Conservation (phyloP, 2,888 invertebrate genomes). For the Eubasilissa splendida region DNA sequence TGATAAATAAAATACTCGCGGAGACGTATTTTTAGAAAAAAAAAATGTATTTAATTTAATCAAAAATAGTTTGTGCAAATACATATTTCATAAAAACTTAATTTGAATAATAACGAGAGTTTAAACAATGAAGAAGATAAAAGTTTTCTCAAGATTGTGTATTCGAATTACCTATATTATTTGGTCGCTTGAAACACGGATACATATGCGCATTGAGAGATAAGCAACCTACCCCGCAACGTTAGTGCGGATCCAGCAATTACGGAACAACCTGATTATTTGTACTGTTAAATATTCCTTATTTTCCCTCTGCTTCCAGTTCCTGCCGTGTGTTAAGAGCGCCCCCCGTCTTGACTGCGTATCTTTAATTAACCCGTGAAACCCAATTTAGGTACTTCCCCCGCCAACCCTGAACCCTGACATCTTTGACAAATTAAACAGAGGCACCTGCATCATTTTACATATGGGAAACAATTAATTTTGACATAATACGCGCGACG, state of each 20-base stretch:
- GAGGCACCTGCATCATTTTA: constrained; percentile 36
- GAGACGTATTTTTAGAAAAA: no score
- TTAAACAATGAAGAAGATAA: no score
- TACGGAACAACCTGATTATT: constrained; percentile 24
- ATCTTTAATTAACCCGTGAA: constrained; percentile 47
- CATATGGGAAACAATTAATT: constrained; percentile 38
- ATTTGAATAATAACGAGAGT: no score
- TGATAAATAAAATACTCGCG: no score
- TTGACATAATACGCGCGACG: constrained; percentile 17
- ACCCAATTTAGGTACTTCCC: constrained; percentile 36
- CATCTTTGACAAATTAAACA: constrained; percentile 37
- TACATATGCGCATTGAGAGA: not conserved
- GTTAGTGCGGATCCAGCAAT: constrained; percentile 20
- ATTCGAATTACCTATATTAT: no score
- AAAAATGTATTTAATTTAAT: no score
- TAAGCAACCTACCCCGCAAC: constrained; percentile 3
- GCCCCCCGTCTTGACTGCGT: constrained; percentile 11
- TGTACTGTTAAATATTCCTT: constrained; percentile 5
- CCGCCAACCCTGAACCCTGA: constrained; percentile 22
- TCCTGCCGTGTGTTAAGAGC: constrained; percentile 22
- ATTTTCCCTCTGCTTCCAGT: constrained; percentile 9
- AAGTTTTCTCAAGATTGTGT: no score
- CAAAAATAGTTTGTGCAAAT: no score
- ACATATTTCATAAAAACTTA: no score
- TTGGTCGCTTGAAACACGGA: no score